Conservation (phyloP, 2,888 invertebrate genomes). For the Dichetophora obliterata region DNA sequence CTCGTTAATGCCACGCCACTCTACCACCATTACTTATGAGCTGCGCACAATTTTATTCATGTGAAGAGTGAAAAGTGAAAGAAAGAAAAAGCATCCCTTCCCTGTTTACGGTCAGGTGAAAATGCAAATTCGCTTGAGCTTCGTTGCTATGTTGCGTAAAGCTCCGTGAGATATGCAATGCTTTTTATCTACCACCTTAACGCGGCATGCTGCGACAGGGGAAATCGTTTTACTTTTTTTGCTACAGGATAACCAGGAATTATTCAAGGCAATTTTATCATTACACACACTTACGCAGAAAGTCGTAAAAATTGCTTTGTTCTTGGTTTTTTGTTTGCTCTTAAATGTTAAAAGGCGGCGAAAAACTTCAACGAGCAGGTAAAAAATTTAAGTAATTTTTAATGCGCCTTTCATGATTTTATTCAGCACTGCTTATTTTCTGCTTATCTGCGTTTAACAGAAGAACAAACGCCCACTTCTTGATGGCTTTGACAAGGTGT, state of each 20-base stretch:
- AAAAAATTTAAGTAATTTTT: background rate
- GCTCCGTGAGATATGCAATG: background rate
- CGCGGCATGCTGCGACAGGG: background rate
- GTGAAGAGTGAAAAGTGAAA: background rate
- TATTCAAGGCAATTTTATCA: background rate
- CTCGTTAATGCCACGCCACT: too few relatives aligned
- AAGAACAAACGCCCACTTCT: background rate
- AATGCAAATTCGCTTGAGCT: background rate
- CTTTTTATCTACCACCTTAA: background rate
- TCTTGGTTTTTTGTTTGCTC: too few relatives aligned
- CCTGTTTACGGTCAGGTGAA: background rate
- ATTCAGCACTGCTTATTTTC: background rate
- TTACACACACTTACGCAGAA: background rate
- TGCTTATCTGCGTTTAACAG: slow-evolving; percentile 7
- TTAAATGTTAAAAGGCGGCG: background rate
- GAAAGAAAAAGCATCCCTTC: background rate
- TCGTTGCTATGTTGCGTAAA: background rate
- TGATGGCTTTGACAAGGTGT: background rate
- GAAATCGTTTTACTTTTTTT: background rate
- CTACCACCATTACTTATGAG: background rate
- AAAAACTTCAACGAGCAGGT: background rate
- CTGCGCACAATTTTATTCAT: background rate
- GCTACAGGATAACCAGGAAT: too few relatives aligned
- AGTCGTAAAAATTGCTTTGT: background rate
- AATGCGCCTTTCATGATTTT: background rate